phyloP scores from a whole-genome alignment of 2,113 vertebrate genomes.

The Gorsachius goisagi region DNA sequence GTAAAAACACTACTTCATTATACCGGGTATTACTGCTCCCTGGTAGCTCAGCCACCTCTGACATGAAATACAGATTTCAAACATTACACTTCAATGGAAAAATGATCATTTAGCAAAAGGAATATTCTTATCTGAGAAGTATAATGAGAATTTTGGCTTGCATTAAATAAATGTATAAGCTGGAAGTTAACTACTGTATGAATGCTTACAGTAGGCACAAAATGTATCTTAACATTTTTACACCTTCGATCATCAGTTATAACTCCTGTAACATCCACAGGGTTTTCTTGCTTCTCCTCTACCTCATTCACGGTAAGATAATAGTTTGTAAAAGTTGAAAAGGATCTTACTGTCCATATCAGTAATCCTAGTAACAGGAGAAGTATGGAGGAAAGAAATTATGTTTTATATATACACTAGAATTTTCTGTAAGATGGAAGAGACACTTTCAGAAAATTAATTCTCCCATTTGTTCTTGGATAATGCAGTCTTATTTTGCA shows the following conservation, averaged over 20 bases:
- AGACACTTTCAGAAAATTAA: not conserved
- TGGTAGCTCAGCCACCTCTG: constrained; percentile 36
- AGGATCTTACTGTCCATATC: not conserved
- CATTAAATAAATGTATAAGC: not conserved
- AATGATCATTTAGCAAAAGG: not conserved
- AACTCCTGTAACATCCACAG: not conserved
- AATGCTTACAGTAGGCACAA: not conserved
- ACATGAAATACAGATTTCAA: constrained; percentile 29
- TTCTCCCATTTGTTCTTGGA: not conserved
- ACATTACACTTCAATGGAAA: not conserved
- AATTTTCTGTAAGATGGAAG: not conserved
- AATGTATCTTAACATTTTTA: not conserved
- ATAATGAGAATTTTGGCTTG: not conserved
- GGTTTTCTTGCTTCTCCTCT: not conserved
- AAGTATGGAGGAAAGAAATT: not conserved
- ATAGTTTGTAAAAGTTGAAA: not conserved
- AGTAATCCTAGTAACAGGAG: not conserved
- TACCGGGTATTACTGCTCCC: not conserved
- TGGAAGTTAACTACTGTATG: not conserved
- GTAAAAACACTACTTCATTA: constrained; percentile 9
- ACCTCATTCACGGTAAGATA: not conserved
- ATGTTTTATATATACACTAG: not conserved
- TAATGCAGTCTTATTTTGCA: not conserved
- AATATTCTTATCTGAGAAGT: not conserved
- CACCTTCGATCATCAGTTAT: not conserved